These are phyloP conservation scores for Bombus pyrosoma DNA, from an alignment of 1,140 invertebrate species.

Conservation along the genomic window DNA sequence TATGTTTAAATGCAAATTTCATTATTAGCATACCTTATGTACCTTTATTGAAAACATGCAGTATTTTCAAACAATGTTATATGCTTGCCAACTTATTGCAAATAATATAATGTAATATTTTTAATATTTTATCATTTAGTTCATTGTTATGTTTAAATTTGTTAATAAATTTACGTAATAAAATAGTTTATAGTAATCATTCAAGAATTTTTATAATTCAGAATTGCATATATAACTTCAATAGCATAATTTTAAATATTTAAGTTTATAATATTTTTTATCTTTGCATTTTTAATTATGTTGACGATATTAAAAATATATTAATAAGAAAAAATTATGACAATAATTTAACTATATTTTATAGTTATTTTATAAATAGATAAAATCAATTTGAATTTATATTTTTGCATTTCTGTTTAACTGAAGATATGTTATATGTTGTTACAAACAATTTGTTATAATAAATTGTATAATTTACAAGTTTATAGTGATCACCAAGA, in stretches of 20 bases:
- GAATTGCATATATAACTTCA: constrained; percentile 15
- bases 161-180: constrained; percentile 17
- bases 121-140: constrained; percentile 30
- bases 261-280: not conserved
- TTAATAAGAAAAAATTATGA: not conserved
- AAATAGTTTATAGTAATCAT: constrained; percentile 13
- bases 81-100: not conserved
- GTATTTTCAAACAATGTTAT: constrained; percentile 35
- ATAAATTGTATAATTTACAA: constrained; percentile 14
- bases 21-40: not conserved
- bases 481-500: not conserved
- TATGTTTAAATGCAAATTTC: not conserved
- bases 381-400: not conserved
- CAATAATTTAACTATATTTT: not conserved
- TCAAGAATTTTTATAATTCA: not conserved
- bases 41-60: constrained; percentile 5
- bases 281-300: not conserved
- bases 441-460: constrained; percentile 20
- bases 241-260: not conserved
- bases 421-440: constrained; percentile 14
- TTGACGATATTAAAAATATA: not conserved
- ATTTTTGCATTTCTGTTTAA: constrained; percentile 12
- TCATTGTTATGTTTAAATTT: constrained; percentile 34
- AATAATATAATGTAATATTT: constrained; percentile 34
- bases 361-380: not conserved